Conservation (phyloP, 2,113 vertebrate genomes). For the Pholis gunnellus region DNA sequence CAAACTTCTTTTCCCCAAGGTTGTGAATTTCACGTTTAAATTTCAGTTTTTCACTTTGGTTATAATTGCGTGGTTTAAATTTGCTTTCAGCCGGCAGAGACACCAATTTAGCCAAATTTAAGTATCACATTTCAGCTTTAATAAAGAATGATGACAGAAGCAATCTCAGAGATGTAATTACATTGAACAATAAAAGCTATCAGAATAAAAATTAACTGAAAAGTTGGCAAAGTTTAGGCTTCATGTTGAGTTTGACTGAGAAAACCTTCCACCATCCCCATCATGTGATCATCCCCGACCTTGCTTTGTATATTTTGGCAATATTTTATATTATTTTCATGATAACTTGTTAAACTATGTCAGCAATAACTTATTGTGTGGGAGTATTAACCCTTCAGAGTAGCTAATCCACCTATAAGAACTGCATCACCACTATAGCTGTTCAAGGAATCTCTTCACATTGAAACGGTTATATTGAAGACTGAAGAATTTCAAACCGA, state of each 20-base stretch:
- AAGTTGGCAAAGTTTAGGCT: neutral
- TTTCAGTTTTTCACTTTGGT: neutral
- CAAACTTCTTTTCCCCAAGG: neutral
- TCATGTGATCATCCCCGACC: neutral
- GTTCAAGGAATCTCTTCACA: slow-evolving; percentile 25
- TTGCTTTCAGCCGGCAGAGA: neutral
- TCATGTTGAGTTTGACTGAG: neutral
- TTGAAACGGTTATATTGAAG: slow-evolving; percentile 32
- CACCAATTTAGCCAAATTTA: neutral
- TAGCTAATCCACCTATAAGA: slow-evolving; percentile 19
- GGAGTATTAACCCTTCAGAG: neutral
- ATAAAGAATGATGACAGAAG: neutral
- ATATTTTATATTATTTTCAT: neutral
- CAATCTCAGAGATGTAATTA: neutral
- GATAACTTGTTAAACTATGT: slow-evolving; percentile 14
- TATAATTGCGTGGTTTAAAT: neutral
- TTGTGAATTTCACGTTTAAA: neutral
- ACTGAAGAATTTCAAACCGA: slow-evolving; percentile 38
- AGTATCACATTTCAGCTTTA: neutral
- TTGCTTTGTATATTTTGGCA: neutral
- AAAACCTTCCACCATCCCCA: neutral
- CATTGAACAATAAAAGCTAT: neutral
- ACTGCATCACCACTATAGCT: slow-evolving; percentile 4
- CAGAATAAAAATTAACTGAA: neutral
- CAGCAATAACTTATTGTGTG: neutral